Evolutionary conservation across 1,140 invertebrate genomes (phyloP), one percentile per base, ranked within the genome.

Genomic region (Pachypeltis micranthus): DNA sequence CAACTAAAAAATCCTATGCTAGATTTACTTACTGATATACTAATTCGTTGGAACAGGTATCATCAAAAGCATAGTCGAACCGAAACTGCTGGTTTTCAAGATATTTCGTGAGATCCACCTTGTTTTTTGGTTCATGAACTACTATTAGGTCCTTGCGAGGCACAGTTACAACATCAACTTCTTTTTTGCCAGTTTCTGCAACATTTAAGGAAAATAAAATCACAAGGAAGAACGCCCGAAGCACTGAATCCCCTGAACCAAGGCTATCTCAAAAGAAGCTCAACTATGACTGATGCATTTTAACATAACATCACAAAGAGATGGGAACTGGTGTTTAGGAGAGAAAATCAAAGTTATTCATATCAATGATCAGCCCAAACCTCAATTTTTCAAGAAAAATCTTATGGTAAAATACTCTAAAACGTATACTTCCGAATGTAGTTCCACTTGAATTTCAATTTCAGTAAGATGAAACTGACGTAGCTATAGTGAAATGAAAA

Each of bases 61-160:
- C 96, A 77, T 99, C 95, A 78, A 99, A 99, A 55, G 95, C 92
- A 78, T 98, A 99, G 79, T 99, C 96, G 76, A 98, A 99, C 69
- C 96, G 82, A 75, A 99, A 99, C 69, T 90, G 85, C 75, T 98
- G 95, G 76, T 99, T 99, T 75, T 99, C 97, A 55, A 99, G 79
- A 78, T 93, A 99, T 77, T 98, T 98, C 2, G 96, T 99, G 57
- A 99, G 80, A 78, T 99, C 96, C 56, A 98, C 96, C 79, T 99
- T 99, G 59, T 85, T 84, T 76, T 95, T 96, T 1, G 95, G 96
- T 79, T 99, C 96, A 78, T 99, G 97, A 1, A 99, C 91, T 66
- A 97, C 85, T 72, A 97, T 85, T 72, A 90, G 86, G 75, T 98
- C 91, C 76, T 93, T 96, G 66, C 87, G 92, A 10, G 95, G 93